Evolutionary conservation across 2,888 invertebrate species (phyloP).

Genomic region (Orthosia incerta): DNA sequence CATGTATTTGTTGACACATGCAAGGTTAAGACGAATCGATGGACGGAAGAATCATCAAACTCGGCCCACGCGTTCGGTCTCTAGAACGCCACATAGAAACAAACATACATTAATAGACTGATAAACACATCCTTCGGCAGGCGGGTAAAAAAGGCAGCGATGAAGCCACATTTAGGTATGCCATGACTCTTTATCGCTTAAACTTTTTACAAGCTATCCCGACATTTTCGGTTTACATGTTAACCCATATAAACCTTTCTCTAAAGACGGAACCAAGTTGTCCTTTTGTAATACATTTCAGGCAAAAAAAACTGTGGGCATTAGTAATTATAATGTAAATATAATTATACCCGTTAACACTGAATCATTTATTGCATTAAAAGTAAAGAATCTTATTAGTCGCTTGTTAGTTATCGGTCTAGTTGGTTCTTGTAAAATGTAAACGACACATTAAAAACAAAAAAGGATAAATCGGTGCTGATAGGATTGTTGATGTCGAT

Average conservation of each 20-base stretch:
- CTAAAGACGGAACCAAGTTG: conserved; percentile 16
- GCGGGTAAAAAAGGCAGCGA: too few species aligned
- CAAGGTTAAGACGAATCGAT: too few species aligned
- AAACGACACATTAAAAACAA: background rate
- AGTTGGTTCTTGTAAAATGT: conserved; percentile 17
- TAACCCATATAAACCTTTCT: background rate
- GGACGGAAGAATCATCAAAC: too few species aligned
- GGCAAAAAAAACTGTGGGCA: conserved; percentile 15
- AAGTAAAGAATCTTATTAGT: conserved; percentile 39
- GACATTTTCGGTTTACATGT: too few species aligned
- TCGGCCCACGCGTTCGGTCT: too few species aligned
- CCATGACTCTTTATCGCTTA: too few species aligned
- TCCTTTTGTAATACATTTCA: background rate
- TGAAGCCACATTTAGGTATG: too few species aligned
- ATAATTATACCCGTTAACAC: conserved; percentile 43
- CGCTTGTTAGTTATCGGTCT: conserved; percentile 9
- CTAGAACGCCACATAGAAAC: too few species aligned
- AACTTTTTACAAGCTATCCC: too few species aligned
- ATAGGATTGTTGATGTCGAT: conserved; percentile 4
- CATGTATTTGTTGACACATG: too few species aligned
- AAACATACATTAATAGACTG: too few species aligned
- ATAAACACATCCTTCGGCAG: too few species aligned
- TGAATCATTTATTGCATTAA: conserved; percentile 33
- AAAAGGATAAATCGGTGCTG: conserved; percentile 9
- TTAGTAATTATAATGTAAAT: conserved; percentile 55